Conservation (phyloP, 1,140 invertebrate genomes). For the Mactra quadrangularis region DNA sequence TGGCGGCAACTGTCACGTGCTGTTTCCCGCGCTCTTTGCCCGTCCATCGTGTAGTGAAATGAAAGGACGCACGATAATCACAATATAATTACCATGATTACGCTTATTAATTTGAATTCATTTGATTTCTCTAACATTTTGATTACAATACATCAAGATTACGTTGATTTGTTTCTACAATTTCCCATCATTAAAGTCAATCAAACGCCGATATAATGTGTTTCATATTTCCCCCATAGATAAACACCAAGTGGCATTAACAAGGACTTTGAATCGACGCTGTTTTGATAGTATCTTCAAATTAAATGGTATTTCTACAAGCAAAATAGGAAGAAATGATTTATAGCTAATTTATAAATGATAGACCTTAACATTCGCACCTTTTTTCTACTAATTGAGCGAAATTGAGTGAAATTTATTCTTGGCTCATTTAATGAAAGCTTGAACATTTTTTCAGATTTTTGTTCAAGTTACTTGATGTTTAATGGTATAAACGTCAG, state of each 20-base stretch:
- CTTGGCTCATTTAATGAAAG: no score
- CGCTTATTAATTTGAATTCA: slow-evolving; percentile 50
- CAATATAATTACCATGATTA: slow-evolving; percentile 48
- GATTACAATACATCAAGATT: slow-evolving; percentile 31
- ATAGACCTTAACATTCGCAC: not conserved
- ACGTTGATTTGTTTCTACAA: slow-evolving; percentile 27
- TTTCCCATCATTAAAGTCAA: slow-evolving; percentile 34
- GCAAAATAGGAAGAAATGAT: slow-evolving; percentile 34
- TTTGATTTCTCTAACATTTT: slow-evolving; percentile 49
- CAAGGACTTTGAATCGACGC: slow-evolving; percentile 4
- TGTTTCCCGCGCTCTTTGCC: slow-evolving; percentile 32
- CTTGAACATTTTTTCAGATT: no score
- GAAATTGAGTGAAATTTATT: no score
- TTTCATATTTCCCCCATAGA: slow-evolving; percentile 23
- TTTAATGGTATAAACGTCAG: no score
- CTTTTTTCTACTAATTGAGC: no score
- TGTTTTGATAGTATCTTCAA: slow-evolving; percentile 35
- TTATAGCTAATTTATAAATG: slow-evolving; percentile 41
- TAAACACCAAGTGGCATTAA: slow-evolving; percentile 34
- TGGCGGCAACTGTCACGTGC: slow-evolving; percentile 38
- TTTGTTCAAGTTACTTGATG: no score
- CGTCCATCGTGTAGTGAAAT: slow-evolving; percentile 13
- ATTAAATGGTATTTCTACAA: slow-evolving; percentile 44
- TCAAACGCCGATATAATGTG: slow-evolving; percentile 33
- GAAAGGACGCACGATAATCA: slow-evolving; percentile 51